A percentile compares a stretch with the other conserved stretches of the same genome.
These are phyloP conservation scores for Amblyteles armatorius DNA, from an alignment of 2,888 invertebrate genomes.

Conservation along the genomic window DNA sequence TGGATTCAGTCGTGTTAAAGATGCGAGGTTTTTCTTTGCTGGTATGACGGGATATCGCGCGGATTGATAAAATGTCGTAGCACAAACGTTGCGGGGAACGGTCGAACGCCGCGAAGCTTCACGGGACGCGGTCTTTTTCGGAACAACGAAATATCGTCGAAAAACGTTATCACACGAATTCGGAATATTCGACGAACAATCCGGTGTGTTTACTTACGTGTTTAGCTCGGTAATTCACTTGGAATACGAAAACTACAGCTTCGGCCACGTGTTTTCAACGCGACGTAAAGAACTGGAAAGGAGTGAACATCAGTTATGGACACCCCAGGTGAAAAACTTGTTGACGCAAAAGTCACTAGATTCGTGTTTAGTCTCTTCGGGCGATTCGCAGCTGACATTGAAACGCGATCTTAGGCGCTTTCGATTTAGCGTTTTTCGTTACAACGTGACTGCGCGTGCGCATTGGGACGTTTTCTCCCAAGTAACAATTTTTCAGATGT, in stretches of 20 bases:
- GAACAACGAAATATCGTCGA: constrained; percentile 29
- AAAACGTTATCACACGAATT: constrained; percentile 2
- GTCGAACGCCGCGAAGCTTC: constrained; percentile 47
- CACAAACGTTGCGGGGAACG: constrained; percentile 28
- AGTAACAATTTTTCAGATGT: no score
- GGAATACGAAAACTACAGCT: constrained; percentile 76
- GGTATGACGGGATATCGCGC: background rate
- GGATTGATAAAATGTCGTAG: constrained; percentile 31
- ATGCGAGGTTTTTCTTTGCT: constrained; percentile 3
- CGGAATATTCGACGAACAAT: constrained; percentile 30
- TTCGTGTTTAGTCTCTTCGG: background rate
- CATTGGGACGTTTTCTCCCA: no score
- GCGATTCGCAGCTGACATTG: background rate
- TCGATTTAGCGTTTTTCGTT: no score
- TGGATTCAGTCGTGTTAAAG: background rate
- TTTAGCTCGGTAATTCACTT: constrained; percentile 75
- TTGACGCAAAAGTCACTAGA: constrained; percentile 50
- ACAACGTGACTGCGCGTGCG: no score
- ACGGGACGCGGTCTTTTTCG: background rate
- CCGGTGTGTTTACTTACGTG: constrained; percentile 72
- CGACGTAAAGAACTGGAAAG: constrained; percentile 80
- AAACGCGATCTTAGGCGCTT: background rate
- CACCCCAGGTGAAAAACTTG: constrained; percentile 43
- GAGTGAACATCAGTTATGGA: constrained; percentile 67
- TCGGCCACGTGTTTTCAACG: constrained; percentile 80